phyloP scores from a whole-genome alignment of 2,113 vertebrate genomes.

The Danionella cerebrum region DNA sequence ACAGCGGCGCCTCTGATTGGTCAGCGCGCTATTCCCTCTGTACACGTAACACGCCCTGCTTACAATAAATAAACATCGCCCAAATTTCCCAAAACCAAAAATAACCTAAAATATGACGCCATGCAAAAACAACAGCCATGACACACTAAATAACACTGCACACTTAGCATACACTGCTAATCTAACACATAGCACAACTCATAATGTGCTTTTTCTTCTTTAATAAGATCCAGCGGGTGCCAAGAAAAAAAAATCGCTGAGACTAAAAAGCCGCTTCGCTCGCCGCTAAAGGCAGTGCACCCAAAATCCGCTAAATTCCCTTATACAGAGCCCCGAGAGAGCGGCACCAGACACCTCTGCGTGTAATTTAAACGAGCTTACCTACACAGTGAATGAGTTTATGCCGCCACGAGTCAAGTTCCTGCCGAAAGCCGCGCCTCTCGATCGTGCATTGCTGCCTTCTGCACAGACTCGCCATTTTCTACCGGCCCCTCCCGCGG shows the following conservation, averaged over 20 bases:
- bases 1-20: conserved; percentile 47
- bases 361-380: conserved; percentile 65
- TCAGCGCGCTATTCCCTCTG: conserved; percentile 49
- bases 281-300: neutral
- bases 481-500: conserved; percentile 72
- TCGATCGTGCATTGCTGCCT: conserved; percentile 89
- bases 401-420: conserved; percentile 90
- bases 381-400: conserved; percentile 91
- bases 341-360: conserved; percentile 41
- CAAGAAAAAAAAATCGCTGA: conserved; percentile 40
- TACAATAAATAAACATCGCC: conserved; percentile 68
- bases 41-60: conserved; percentile 61
- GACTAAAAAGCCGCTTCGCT: conserved; percentile 38
- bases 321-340: too few species aligned
- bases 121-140: neutral
- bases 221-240: conserved; percentile 46
- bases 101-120: neutral
- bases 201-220: conserved; percentile 14
- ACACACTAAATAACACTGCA: neutral
- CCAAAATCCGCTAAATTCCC: neutral
- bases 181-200: conserved; percentile 27
- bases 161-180: neutral
- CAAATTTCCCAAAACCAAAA: conserved; percentile 31
- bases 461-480: conserved; percentile 94
- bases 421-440: conserved; percentile 90